Evolutionary conservation across 2,113 vertebrate species (phyloP), one percentile per base, ranked within the genome.

Genomic region (Serinus canaria): DNA sequence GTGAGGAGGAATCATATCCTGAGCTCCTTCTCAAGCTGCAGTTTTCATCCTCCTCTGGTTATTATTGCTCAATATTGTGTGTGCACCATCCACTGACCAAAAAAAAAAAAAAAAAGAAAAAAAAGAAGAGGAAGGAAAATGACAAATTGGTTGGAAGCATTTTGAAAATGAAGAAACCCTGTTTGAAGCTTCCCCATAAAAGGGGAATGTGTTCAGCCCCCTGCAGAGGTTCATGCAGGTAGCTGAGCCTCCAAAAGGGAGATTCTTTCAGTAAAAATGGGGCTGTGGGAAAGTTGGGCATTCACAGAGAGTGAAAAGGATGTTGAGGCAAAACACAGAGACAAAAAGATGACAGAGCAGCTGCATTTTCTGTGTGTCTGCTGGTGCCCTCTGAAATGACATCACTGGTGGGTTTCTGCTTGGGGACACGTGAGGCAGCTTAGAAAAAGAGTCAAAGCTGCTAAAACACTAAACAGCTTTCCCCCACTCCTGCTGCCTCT

Each of bases 1-100:
- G 96, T 87, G 90, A 88, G 16, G 95, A 94, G 95, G 92, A 94
- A 92, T 94, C 95, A 95, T 84, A 95, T 94, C 96, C 97, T 94
- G 88, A 85, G 92, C 87, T 96, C 55, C 80, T 87, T 63, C 73
- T 95, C 79, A 75, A 46, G 81, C 90, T 79, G 92, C 83, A 28
- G 62, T 95, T 95, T 89, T 73, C 85, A 63, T 94, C 92, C 83
- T 95, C 78, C 75, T 94, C 94, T 95, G 76, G 56, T 94, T 92
- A 17, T 94, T 89, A 78, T 95, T 94, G 87, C 87, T 94, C 68
- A 78, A 83, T 77, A 25, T 64, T 23, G 39, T 88, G 66, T 78
- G 66, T 78, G 79, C 76, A 66, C 74, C 33, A 21, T 52, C 11
- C 8, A 39, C 72, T 76, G 91, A 39, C 55, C 25, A 76, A 75